Conservation (phyloP, 2,113 vertebrate genomes). For the Periophthalmus modestus region DNA sequence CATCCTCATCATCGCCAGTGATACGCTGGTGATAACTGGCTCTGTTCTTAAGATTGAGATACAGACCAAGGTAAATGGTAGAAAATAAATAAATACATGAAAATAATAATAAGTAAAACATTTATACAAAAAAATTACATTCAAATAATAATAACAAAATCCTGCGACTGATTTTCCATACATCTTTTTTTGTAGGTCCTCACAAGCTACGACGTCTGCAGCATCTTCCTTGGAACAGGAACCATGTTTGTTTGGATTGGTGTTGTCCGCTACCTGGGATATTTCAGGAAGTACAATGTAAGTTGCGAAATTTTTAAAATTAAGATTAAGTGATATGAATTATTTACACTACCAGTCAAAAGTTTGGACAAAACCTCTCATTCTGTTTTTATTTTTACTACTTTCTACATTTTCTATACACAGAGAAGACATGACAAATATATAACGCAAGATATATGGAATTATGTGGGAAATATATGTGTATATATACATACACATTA, state of each 20-base stretch:
- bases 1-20: conserved; percentile 89
- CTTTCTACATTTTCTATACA: too few species aligned
- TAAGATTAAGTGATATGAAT: not conserved
- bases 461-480: too few species aligned
- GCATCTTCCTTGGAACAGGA: conserved; percentile 91
- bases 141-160: too few species aligned
- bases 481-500: too few species aligned
- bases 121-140: too few species aligned
- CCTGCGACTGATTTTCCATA: not conserved
- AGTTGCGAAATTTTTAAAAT: conserved; percentile 41
- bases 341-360: not conserved
- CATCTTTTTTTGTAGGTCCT: conserved; percentile 76
- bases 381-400: too few species aligned
- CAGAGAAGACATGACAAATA: too few species aligned
- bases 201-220: conserved; percentile 91
- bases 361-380: too few species aligned
- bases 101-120: too few species aligned
- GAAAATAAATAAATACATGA: too few species aligned
- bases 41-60: conserved; percentile 95
- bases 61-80: conserved; percentile 84
- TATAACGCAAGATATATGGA: too few species aligned
- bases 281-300: conserved; percentile 97
- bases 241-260: conserved; percentile 97
- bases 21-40: conserved; percentile 85
- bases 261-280: conserved; percentile 91